Conservation (phyloP, 2,113 vertebrate species). For the Pelobates fuscus region DNA sequence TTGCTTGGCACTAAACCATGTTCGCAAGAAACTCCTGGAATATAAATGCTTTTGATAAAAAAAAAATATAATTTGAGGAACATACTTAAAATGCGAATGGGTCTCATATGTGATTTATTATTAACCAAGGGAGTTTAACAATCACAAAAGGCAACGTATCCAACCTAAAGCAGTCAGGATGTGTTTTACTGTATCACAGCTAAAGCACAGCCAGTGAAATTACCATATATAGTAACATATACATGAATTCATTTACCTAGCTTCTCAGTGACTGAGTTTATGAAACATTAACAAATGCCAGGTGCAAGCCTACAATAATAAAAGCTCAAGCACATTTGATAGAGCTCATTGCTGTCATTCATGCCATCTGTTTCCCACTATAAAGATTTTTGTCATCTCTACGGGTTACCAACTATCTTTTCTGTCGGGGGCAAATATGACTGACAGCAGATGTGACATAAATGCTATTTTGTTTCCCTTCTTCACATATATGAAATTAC, state of each 20-base stretch:
- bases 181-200: slow-evolving; percentile 32
- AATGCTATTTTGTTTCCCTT: no score
- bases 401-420: no score
- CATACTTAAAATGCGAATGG: not conserved
- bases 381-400: not conserved
- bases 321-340: slow-evolving; percentile 2
- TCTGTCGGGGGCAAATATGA: no score
- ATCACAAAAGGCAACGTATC: slow-evolving; percentile 12
- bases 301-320: slow-evolving; percentile 30
- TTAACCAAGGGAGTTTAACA: slow-evolving; percentile 12
- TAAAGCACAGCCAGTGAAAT: slow-evolving; percentile 24
- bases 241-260: slow-evolving; percentile 36
- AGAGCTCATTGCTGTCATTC: slow-evolving; percentile 4
- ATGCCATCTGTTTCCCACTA: slow-evolving; percentile 1
- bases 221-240: slow-evolving; percentile 40
- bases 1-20: not conserved
- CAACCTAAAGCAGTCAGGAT: slow-evolving; percentile 29
- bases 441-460: no score
- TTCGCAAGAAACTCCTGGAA: slow-evolving; percentile 1
- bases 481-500: no score
- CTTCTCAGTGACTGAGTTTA: slow-evolving; percentile 14
- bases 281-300: slow-evolving; percentile 45
- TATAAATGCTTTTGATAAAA: slow-evolving; percentile 11
- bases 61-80: not conserved
- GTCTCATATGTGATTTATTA: slow-evolving; percentile 19